A percentile compares a stretch with the other conserved stretches of the same genome.
Conservation (phyloP, 2,797 vertebrate species). For the Gallinago nigripennis region DNA sequence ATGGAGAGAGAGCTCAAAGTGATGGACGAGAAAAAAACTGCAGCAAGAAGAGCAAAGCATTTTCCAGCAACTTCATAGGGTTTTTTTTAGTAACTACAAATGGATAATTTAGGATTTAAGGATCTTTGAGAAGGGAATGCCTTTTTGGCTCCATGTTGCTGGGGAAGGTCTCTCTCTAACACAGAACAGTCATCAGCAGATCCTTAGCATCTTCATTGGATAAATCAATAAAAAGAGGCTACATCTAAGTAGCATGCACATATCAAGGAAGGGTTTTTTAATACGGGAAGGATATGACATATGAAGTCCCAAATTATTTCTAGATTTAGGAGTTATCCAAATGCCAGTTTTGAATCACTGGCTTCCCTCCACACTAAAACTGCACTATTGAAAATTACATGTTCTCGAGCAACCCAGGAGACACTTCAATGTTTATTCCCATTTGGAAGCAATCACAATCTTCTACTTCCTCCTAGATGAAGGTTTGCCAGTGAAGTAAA, state of each 20-base stretch:
- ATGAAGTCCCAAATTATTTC: background rate
- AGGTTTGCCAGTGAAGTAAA: slow-evolving; percentile 17
- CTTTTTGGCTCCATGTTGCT: background rate
- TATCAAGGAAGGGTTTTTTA: background rate
- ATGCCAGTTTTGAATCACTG: background rate
- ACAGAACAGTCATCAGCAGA: background rate
- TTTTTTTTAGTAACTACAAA: background rate
- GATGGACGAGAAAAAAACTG: background rate
- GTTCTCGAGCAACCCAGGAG: background rate
- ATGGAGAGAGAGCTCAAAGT: background rate
- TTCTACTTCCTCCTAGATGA: background rate
- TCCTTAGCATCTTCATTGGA: background rate
- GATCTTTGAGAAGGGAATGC: background rate
- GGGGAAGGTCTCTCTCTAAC: background rate
- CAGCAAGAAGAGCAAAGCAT: background rate
- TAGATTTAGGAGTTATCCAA: background rate
- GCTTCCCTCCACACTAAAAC: background rate
- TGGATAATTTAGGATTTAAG: background rate
- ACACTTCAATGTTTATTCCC: background rate
- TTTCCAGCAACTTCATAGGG: background rate
- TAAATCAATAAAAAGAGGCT: background rate
- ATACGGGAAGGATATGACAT: background rate
- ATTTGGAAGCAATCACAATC: background rate
- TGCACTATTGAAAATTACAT: background rate
- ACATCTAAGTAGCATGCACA: accelerated